phyloP scores from a whole-genome alignment of 2,113 vertebrate species.

The Phylloscopus trochiloides region DNA sequence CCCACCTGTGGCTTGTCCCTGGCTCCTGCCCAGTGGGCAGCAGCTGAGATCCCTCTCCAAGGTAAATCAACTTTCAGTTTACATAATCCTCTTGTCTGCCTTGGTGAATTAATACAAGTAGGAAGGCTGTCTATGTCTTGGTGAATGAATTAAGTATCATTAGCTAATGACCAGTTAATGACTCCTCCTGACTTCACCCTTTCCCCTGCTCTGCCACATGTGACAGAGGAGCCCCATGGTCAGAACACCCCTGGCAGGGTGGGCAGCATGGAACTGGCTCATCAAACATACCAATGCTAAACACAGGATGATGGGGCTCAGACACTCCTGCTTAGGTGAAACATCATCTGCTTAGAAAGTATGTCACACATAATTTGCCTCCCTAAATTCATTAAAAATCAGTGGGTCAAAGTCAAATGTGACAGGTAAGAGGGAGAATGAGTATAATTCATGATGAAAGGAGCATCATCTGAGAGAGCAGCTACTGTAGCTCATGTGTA shows the following conservation, averaged over 20 bases:
- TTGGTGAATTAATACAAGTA: background rate
- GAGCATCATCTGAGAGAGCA: background rate
- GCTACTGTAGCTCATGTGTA: background rate
- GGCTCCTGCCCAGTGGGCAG: background rate
- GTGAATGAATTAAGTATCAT: background rate
- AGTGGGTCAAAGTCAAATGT: background rate
- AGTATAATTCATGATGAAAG: background rate
- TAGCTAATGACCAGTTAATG: background rate
- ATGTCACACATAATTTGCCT: background rate
- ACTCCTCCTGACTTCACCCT: background rate
- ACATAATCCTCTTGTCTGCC: background rate
- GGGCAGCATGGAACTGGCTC: background rate
- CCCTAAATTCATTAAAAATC: background rate
- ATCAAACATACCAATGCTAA: background rate
- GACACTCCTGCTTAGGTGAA: background rate
- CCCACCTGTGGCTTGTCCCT: background rate
- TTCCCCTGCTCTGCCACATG: background rate
- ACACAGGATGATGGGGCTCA: background rate
- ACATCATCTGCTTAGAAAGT: background rate
- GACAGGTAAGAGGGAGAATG: background rate
- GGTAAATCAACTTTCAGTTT: background rate
- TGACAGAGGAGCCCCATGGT: fast-evolving
- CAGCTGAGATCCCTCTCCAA: background rate
- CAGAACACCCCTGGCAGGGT: background rate
- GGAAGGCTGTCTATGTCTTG: background rate